Evolutionary conservation across 2,888 invertebrate species (phyloP).

Genomic region (Julus scanicus): DNA sequence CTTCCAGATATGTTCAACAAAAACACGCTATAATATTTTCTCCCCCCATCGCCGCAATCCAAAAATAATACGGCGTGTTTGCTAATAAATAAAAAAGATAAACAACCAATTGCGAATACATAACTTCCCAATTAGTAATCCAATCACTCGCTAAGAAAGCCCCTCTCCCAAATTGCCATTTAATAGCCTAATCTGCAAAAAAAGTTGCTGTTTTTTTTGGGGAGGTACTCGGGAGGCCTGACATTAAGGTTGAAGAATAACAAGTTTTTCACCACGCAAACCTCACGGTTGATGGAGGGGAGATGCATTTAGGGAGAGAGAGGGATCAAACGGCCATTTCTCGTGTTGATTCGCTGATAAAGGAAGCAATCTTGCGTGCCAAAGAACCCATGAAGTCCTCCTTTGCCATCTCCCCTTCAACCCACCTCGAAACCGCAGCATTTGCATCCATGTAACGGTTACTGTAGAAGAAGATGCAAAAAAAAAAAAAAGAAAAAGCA

Average conservation of each 20-base stretch:
- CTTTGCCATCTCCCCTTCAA: neutral
- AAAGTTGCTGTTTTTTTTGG: neutral
- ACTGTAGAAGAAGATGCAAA: neutral
- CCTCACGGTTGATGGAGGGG: neutral
- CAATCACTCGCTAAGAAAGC: neutral
- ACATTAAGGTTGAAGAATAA: neutral
- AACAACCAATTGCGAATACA: constrained; percentile 47
- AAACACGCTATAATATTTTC: neutral
- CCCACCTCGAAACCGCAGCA: constrained; percentile 29
- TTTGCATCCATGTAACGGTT: constrained; percentile 45
- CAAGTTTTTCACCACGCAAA: constrained; percentile 35
- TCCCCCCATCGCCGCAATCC: neutral
- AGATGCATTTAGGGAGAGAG: constrained; percentile 17
- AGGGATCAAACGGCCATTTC: constrained; percentile 34
- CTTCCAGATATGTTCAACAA: constrained; percentile 20
- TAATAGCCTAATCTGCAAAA: constrained; percentile 40
- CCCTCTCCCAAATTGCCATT: constrained; percentile 29
- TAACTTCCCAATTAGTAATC: constrained; percentile 44
- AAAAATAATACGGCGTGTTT: neutral
- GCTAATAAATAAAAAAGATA: constrained; percentile 43
- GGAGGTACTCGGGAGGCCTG: neutral
- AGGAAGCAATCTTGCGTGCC: constrained; percentile 47
- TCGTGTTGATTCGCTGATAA: constrained; percentile 47
- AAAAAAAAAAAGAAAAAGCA: too few relatives aligned
- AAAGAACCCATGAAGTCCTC: constrained; percentile 40